Evolutionary conservation across 2,888 invertebrate genomes (phyloP).

Genomic region (Lithophane ornitopus): DNA sequence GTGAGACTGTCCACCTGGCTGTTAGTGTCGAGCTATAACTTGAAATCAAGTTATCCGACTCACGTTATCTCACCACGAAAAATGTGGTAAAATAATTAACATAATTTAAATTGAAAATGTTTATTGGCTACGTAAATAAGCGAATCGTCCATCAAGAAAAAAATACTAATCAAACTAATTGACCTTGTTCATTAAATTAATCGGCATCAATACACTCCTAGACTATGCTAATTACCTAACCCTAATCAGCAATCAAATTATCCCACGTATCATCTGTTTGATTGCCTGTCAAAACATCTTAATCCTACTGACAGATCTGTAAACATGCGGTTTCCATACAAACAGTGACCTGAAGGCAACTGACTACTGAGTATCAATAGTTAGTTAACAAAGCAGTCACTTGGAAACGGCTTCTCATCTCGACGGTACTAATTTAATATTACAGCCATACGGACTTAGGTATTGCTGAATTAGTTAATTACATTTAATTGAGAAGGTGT

Average conservation of each 20-base stretch:
- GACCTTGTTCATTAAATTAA: background rate
- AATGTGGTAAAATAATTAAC: too few species aligned
- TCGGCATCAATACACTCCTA: background rate
- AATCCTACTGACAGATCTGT: conserved; percentile 25
- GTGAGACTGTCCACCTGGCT: background rate
- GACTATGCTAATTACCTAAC: conserved; percentile 1
- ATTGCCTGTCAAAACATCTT: conserved; percentile 36
- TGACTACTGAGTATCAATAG: conserved; percentile 26
- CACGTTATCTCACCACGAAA: background rate
- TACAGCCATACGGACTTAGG: background rate
- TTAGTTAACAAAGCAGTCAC: conserved; percentile 30
- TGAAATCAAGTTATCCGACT: background rate
- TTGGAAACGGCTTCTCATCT: conserved; percentile 3
- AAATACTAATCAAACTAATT: too few species aligned
- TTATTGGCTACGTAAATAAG: background rate
- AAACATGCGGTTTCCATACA: conserved; percentile 21
- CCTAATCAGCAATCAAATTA: conserved; percentile 22
- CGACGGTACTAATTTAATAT: conserved; percentile 35
- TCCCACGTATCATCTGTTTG: conserved; percentile 23
- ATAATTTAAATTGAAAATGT: background rate
- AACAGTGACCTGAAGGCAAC: conserved; percentile 28
- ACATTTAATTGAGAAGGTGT: background rate
- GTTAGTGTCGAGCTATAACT: background rate
- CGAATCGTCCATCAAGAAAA: background rate
- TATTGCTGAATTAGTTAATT: background rate